phyloP scores from a whole-genome alignment of 2,797 vertebrate genomes.

The Macropus fuliginosus region DNA sequence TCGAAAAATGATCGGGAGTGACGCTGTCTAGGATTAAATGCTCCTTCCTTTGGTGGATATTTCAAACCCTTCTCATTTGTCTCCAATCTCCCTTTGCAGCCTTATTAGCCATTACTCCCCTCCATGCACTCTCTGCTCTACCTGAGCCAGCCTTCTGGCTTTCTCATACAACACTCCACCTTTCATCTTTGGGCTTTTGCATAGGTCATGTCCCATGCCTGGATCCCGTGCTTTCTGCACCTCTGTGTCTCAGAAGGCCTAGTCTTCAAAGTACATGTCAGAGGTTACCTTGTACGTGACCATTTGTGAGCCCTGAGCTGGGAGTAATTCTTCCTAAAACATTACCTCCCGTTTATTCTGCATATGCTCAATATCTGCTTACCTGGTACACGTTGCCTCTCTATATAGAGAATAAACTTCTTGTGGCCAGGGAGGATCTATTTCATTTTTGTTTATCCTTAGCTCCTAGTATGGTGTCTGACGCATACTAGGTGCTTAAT shows the following conservation, averaged over 20 bases:
- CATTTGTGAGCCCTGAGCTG: background rate
- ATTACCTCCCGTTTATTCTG: background rate
- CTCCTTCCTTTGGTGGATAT: background rate
- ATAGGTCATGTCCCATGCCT: background rate
- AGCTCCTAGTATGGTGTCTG: background rate
- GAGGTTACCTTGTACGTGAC: background rate
- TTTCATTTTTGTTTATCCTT: background rate
- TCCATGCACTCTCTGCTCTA: background rate
- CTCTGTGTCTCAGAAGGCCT: background rate
- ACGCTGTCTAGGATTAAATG: background rate
- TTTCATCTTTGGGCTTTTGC: background rate
- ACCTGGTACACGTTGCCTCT: too few species aligned
- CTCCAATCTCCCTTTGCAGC: background rate
- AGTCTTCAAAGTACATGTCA: background rate
- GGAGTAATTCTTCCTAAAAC: background rate
- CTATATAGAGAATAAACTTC: background rate
- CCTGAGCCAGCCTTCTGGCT: background rate
- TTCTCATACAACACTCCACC: background rate
- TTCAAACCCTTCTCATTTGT: background rate
- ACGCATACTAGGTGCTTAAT: background rate
- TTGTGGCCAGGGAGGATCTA: background rate
- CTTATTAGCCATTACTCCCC: background rate
- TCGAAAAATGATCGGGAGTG: background rate
- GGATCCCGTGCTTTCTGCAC: background rate
- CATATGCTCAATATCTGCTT: background rate